A percentile compares a stretch with the other conserved stretches of the same genome.
phyloP scores from a whole-genome alignment of 2,797 vertebrate species.

The Gadopsis bispinosus region DNA sequence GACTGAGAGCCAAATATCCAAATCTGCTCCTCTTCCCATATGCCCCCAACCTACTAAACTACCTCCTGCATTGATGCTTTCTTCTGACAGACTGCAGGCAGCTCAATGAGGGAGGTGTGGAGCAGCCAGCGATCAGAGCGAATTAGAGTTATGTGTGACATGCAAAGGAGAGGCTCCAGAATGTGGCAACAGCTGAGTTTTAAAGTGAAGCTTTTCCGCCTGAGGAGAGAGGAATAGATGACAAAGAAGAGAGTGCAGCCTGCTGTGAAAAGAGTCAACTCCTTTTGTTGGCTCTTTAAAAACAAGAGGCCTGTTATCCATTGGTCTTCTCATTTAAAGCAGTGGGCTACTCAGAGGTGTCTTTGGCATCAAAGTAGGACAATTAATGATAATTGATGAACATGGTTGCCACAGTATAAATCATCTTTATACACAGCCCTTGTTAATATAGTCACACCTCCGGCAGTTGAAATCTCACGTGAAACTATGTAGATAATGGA shows the following conservation, averaged over 20 bases:
- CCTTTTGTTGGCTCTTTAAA: conserved; percentile 64
- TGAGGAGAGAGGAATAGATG: conserved; percentile 60
- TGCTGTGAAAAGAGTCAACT: conserved; percentile 52
- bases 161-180: conserved; percentile 82
- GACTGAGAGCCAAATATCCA: conserved; percentile 60
- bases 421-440: conserved; percentile 5
- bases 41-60: conserved; percentile 32
- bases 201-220: conserved; percentile 74
- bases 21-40: conserved; percentile 51
- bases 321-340: conserved; percentile 30
- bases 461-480: conserved; percentile 7
- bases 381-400: conserved; percentile 19
- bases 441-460: conserved; percentile 12
- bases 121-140: conserved; percentile 75
- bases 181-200: conserved; percentile 82
- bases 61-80: conserved; percentile 42
- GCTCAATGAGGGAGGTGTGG: conserved; percentile 63
- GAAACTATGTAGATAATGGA: background rate
- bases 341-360: conserved; percentile 1
- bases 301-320: conserved; percentile 44
- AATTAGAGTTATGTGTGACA: conserved; percentile 83
- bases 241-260: conserved; percentile 47
- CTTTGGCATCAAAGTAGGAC: conserved; percentile 20
- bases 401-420: conserved; percentile 15
- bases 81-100: conserved; percentile 50